Base-by-base conservation (phyloP, 1,140 invertebrate species). In the Drosophila malerkotliana region DNA sequence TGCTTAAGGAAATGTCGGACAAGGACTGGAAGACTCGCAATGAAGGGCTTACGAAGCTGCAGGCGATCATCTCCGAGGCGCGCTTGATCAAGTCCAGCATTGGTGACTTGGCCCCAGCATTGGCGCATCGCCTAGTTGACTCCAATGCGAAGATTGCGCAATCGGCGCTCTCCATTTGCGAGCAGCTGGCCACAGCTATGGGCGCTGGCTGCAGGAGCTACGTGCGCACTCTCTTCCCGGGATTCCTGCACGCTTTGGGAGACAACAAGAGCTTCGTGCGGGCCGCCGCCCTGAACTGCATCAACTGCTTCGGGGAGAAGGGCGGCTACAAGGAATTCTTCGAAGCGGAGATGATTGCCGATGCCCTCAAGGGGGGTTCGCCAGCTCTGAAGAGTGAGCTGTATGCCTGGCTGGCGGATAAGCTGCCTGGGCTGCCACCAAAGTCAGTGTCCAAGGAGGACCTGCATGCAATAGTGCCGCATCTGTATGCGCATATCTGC, bases 21-120 rank as follows among this genome's bases (percentile, higher is more conserved):
- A 99, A 98, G 92, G 98, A 98, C 91, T 99, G 98, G 98, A 99
- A 98, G 93, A 95, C 95, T 54, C 88, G 91, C n/a, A 92, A 92
- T 62, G 91, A 92, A 49, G 91, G 91, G 6, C 72, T 92, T 2
- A 90, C 66, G 15, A 91, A 91, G 63, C 41, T 92, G 37, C 83
- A 92, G 77, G 39, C 48, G 8, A 91, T 98, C 57, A 93, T 98
- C 18, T 93, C 92, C 28, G 96, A 96, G 49, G 94, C 95, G 0
- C 95, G 96, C 72, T 95, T 96, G 34, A 97, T 98, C 53, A 97
- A 96, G 74, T 92, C 96, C 0, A 95, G 95, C 52, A 93, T 99
- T 21, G 97, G 97, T 0, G 96, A 98, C 81, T 92, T 98, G 6
- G 96, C 97, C 0, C 94, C 95, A 60, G 95, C 95, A 3, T 91